These are phyloP conservation scores for Hyppa rectilinea DNA, from an alignment of 2,888 invertebrate genomes.

Conservation along the genomic window DNA sequence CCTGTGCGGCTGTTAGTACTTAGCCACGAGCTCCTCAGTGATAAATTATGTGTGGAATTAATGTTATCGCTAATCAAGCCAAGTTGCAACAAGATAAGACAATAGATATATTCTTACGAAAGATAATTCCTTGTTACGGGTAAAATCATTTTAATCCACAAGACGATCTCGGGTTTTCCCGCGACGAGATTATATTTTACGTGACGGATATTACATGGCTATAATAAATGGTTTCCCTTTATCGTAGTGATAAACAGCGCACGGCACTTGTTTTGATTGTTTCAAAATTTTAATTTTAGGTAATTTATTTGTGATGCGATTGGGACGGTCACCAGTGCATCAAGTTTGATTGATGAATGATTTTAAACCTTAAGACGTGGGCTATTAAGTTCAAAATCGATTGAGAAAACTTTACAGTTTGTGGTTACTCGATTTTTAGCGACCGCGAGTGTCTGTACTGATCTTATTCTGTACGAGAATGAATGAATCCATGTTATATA, in stretches of 20 bases:
- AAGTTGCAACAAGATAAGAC: conserved; percentile 38
- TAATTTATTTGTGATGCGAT: background rate
- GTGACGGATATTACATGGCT: conserved; percentile 39
- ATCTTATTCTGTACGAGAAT: too few species aligned
- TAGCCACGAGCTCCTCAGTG: too few species aligned
- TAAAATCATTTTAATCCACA: conserved; percentile 43
- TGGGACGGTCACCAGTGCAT: too few species aligned
- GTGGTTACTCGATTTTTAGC: too few species aligned
- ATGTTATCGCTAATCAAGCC: conserved; percentile 40
- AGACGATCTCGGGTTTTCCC: conserved; percentile 20
- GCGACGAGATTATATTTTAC: conserved; percentile 43
- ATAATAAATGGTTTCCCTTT: conserved; percentile 23
- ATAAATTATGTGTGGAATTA: conserved; percentile 49
- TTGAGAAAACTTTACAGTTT: too few species aligned
- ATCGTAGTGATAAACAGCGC: background rate
- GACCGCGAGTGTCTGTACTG: too few species aligned
- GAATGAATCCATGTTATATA: too few species aligned
- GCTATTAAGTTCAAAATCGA: too few species aligned
- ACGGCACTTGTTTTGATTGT: background rate
- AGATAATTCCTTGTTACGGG: conserved; percentile 29
- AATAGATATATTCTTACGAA: conserved; percentile 46
- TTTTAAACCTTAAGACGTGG: too few species aligned
- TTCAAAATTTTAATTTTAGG: conserved; percentile 8
- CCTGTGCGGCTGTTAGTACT: too few species aligned
- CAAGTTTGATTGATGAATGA: too few species aligned